These are phyloP conservation scores for Entelurus aequoreus DNA, from an alignment of 2,113 vertebrate species.

Conservation along the genomic window DNA sequence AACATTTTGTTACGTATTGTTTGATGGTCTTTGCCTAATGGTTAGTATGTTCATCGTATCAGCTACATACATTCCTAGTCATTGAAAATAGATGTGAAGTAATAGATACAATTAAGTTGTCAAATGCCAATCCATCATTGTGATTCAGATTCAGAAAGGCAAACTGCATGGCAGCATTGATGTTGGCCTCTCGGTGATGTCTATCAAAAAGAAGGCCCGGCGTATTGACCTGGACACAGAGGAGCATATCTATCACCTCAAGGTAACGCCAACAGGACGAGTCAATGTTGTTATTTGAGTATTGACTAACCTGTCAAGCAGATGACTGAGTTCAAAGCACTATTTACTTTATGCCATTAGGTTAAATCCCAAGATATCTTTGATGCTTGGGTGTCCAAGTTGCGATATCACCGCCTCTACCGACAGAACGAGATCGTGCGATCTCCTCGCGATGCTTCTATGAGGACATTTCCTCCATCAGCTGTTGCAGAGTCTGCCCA, in stretches of 20 bases:
- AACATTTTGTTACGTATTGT: no score
- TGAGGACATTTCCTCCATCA: conserved; percentile 87
- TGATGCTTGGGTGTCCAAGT: conserved; percentile 91
- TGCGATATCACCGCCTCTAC: conserved; percentile 92
- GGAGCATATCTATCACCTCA: conserved; percentile 98
- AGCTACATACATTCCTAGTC: neutral
- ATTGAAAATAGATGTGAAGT: neutral
- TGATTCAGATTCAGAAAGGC: conserved; percentile 89
- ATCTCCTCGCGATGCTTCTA: conserved; percentile 88
- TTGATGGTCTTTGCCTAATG: no score
- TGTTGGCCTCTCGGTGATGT: conserved; percentile 97
- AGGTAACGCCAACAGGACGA: conserved; percentile 70
- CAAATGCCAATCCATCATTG: neutral
- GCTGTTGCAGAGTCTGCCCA: conserved; percentile 84
- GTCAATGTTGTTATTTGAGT: neutral
- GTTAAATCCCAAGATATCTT: conserved; percentile 97
- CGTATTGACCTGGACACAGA: conserved; percentile 97
- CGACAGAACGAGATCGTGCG: conserved; percentile 97
- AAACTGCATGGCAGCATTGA: conserved; percentile 98
- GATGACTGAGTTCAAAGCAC: neutral
- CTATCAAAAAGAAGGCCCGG: conserved; percentile 94
- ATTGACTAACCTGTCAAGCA: neutral
- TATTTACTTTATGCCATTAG: conserved; percentile 51
- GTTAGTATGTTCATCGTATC: no score
- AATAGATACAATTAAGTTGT: neutral